A percentile compares a stretch with the other conserved stretches of the same genome.
phyloP scores from a whole-genome alignment of 2,888 invertebrate genomes.

The Abrostola tripartita region DNA sequence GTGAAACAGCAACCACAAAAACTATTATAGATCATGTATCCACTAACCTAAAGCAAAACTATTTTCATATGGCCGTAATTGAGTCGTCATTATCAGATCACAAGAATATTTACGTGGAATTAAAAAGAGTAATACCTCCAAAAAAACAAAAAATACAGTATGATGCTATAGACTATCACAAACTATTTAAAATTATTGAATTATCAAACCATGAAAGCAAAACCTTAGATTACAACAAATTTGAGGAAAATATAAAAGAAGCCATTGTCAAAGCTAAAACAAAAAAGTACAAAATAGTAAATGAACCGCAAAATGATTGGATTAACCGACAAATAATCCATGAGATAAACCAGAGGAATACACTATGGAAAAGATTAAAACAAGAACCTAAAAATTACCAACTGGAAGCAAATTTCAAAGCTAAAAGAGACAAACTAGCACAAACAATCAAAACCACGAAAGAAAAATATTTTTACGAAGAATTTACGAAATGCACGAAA shows the following conservation, averaged over 20 bases:
- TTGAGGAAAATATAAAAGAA: neutral
- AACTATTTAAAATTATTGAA: constrained; percentile 1
- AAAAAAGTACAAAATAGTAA: constrained; percentile 5
- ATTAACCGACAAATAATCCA: constrained; percentile 2
- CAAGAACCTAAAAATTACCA: neutral
- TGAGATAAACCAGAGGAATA: constrained; percentile 4
- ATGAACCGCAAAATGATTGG: constrained; percentile 4
- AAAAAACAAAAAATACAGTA: constrained; percentile 4
- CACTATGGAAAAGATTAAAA: neutral
- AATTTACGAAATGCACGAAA: constrained; percentile 3
- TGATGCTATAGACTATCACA: neutral
- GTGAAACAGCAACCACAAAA: too few relatives aligned
- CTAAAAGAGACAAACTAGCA: constrained; percentile 4
- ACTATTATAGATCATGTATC: neutral
- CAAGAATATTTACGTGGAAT: neutral
- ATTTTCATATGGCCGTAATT: constrained; percentile 2
- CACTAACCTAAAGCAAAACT: neutral
- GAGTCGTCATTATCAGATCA: constrained; percentile 2
- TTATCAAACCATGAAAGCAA: neutral
- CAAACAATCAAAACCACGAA: neutral
- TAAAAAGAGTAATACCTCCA: constrained; percentile 1
- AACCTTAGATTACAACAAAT: neutral
- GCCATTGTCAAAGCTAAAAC: neutral
- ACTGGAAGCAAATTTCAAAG: neutral
- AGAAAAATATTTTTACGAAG: constrained; percentile 5